These are phyloP conservation scores for Phasia obesa DNA, from an alignment of 2,888 invertebrate genomes.

Conservation along the genomic window DNA sequence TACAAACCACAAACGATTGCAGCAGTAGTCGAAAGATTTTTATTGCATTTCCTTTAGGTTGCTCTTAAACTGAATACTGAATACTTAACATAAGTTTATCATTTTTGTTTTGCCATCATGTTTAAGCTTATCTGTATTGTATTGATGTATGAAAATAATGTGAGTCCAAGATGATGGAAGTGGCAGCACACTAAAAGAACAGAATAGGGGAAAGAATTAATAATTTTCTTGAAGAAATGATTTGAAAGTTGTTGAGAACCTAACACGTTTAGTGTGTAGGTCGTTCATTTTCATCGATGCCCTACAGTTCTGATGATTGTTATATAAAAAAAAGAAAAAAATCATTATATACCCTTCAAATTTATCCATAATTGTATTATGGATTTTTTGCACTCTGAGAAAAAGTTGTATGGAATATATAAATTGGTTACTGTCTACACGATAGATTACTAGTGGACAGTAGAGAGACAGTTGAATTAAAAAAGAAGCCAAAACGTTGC, in stretches of 20 bases:
- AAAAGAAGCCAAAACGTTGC: no score
- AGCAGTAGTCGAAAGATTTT: neutral
- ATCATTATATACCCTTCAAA: no score
- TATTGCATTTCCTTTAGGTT: neutral
- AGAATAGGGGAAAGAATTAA: neutral
- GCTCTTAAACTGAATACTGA: constrained; percentile 4
- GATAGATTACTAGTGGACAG: no score
- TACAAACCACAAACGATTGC: constrained; percentile 4
- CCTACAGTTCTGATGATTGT: neutral
- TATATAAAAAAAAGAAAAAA: neutral
- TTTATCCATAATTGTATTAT: no score
- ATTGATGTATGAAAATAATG: constrained; percentile 15
- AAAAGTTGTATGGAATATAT: no score
- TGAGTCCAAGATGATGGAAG: constrained; percentile 3
- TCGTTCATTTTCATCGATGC: neutral
- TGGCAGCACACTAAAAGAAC: constrained; percentile 18
- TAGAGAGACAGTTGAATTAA: no score
- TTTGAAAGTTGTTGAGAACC: neutral
- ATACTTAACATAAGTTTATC: constrained; percentile 61
- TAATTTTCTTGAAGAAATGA: neutral
- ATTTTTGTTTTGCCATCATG: constrained; percentile 29
- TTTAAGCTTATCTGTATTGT: constrained; percentile 8
- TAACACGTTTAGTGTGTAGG: neutral
- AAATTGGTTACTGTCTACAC: no score
- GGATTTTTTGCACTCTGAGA: no score